These are phyloP conservation scores for Nomia melanderi DNA, from an alignment of 1,140 invertebrate genomes.

Conservation along the genomic window DNA sequence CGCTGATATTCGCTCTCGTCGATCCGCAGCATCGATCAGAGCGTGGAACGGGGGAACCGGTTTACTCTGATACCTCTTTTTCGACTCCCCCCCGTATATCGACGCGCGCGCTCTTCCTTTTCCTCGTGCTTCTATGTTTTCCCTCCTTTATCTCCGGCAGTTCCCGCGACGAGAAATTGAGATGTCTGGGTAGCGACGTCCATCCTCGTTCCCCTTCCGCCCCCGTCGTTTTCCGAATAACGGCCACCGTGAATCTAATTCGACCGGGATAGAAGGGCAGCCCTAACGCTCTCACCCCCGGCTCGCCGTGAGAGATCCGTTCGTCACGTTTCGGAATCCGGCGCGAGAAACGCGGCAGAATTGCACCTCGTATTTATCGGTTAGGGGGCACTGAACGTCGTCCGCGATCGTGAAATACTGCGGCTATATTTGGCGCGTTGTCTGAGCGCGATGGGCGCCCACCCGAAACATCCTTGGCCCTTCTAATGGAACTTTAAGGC, in stretches of 20 bases:
- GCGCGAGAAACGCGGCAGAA: slow-evolving; percentile 37
- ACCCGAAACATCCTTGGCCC: not conserved
- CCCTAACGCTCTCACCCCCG: not conserved
- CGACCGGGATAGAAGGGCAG: slow-evolving; percentile 1
- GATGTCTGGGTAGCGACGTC: not conserved
- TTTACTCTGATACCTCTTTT: not conserved
- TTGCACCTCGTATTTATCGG: slow-evolving; percentile 57
- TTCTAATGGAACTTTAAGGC: slow-evolving; percentile 1
- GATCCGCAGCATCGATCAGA: not conserved
- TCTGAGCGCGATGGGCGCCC: not conserved
- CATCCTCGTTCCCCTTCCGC: slow-evolving; percentile 14
- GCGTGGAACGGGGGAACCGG: not conserved
- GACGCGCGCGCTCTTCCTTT: not conserved
- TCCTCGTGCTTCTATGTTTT: not conserved
- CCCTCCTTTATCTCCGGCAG: not conserved
- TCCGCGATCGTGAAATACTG: slow-evolving; percentile 57
- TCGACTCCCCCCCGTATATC: slow-evolving; percentile 6
- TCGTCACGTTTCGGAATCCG: slow-evolving; percentile 6
- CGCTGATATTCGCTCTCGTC: not conserved
- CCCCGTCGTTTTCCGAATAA: slow-evolving; percentile 4
- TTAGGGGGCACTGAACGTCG: slow-evolving; percentile 54
- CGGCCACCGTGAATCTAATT: slow-evolving; percentile 30
- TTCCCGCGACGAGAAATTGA: slow-evolving; percentile 5
- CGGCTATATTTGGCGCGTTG: not conserved
- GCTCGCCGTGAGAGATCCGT: too few relatives aligned